Percentiles rank a stretch among this genome's conserved stretches.
Evolutionary conservation across 2,113 vertebrate genomes (phyloP).

Genomic region (Neotoma lepida): DNA sequence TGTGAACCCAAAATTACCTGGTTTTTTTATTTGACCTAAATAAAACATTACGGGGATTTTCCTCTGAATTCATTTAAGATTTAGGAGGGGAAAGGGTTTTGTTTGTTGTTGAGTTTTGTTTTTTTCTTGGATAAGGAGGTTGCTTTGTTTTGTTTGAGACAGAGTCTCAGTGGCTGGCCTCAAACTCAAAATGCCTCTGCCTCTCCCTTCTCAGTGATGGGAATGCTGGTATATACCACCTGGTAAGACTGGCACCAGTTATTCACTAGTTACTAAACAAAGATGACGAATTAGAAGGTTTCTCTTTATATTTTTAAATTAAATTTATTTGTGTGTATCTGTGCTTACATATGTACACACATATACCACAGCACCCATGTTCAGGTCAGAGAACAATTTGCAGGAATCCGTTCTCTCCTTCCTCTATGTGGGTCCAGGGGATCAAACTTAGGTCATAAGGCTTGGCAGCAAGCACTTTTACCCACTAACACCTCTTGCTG

Average conservation of each 20-base stretch:
- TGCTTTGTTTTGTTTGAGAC: neutral
- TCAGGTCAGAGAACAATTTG: neutral
- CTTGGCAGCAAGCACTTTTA: neutral
- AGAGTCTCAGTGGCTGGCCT: neutral
- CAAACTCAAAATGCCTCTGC: neutral
- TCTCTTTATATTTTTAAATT: neutral
- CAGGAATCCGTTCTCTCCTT: neutral
- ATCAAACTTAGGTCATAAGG: neutral
- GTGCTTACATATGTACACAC: neutral
- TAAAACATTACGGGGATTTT: neutral
- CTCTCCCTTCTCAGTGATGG: neutral
- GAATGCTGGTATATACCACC: too few relatives aligned
- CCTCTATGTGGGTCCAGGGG: neutral
- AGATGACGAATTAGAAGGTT: neutral
- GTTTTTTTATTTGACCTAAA: neutral
- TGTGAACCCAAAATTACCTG: conserved; percentile 14
- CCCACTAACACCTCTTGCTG: neutral
- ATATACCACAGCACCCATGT: neutral
- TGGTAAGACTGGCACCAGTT: neutral
- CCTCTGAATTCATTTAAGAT: neutral
- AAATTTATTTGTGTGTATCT: neutral
- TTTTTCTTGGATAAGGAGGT: neutral
- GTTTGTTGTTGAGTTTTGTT: neutral
- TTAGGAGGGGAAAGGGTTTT: neutral
- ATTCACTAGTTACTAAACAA: neutral